phyloP scores from a whole-genome alignment of 2,113 vertebrate species.

The Atrichornis clamosus region DNA sequence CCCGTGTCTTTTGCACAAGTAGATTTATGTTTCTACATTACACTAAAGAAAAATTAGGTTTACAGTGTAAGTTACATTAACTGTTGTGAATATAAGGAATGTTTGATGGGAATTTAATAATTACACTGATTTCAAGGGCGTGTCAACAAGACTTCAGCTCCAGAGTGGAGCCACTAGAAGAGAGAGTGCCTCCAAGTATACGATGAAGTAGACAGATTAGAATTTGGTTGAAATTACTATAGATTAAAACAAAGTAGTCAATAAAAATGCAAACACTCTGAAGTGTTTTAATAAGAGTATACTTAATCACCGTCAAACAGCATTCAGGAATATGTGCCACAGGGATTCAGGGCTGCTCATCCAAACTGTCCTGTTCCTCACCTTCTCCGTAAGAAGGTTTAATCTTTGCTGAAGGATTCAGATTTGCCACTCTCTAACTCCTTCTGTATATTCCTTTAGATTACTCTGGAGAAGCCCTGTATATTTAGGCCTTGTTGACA shows the following conservation, averaged over 20 bases:
- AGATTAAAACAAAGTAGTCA: slow-evolving; percentile 22
- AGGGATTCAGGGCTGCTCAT: background rate
- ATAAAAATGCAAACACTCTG: slow-evolving; percentile 14
- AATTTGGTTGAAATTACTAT: slow-evolving; percentile 18
- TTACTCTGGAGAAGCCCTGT: background rate
- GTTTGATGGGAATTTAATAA: slow-evolving; percentile 48
- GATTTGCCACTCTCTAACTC: background rate
- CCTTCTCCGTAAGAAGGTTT: background rate
- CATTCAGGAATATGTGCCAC: background rate
- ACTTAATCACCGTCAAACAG: background rate
- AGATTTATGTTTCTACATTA: background rate
- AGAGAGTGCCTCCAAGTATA: background rate
- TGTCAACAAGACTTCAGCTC: slow-evolving; percentile 23
- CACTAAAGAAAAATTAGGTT: background rate
- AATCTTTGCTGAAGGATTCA: background rate
- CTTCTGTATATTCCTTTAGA: background rate
- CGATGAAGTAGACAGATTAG: background rate
- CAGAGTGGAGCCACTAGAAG: slow-evolving; percentile 1
- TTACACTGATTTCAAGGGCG: slow-evolving; percentile 44
- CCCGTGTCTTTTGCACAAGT: background rate
- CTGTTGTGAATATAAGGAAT: background rate
- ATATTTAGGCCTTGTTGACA: background rate
- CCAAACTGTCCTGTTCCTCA: background rate
- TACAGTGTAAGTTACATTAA: background rate
- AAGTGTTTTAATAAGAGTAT: slow-evolving; percentile 5